Evolutionary conservation across 2,113 vertebrate genomes (phyloP), one percentile per base, ranked within the genome.

Genomic region (Apistogramma diplotaenia): DNA sequence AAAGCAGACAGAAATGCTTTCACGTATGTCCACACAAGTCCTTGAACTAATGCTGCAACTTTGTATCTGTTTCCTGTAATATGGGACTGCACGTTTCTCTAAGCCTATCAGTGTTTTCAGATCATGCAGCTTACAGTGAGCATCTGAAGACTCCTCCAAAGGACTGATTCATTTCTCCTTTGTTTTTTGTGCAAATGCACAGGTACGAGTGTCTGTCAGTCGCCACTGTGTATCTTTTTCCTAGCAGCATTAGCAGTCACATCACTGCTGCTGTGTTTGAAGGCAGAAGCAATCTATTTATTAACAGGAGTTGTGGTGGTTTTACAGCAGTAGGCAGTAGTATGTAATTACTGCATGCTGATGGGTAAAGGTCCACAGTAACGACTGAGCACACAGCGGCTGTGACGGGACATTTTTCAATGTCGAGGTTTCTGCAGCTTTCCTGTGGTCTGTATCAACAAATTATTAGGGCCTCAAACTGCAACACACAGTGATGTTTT

Each of bases 311-410:
- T 19, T 59, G 6, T 43, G 54, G 3, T 74, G 59, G 65, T 76
- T 87, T 89, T 80, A 82, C 75, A 70, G 71, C 77, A 72, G 51
- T 6, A 21, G 37, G 5, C 49, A 40, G 35, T 55, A n/a, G 40
- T 27, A 6, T 76, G 60, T 79, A 72, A 76, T 74, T 76, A 74
- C 19, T 7, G 29, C 1, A 4, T 76, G 57, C 37, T 37, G 74
- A 82, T 2, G 3, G 55, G 43, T 76, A 74, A 88, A 79, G 74
- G 79, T 83, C 74, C 77, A 78, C 40, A 10, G 33, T 11, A 11
- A 57, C 70, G 57, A 37, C 40, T 40, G 23, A 82, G 53, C 71
- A 62, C 21, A 72, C 35, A 19, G n/a, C 16, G 6, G 21, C 8
- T 0, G 29, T 10, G 10, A 55, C 31, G 55, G 8, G 7, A 61